These are phyloP conservation scores for Papilio polyxenes DNA, from an alignment of 1,140 invertebrate species.

Conservation along the genomic window DNA sequence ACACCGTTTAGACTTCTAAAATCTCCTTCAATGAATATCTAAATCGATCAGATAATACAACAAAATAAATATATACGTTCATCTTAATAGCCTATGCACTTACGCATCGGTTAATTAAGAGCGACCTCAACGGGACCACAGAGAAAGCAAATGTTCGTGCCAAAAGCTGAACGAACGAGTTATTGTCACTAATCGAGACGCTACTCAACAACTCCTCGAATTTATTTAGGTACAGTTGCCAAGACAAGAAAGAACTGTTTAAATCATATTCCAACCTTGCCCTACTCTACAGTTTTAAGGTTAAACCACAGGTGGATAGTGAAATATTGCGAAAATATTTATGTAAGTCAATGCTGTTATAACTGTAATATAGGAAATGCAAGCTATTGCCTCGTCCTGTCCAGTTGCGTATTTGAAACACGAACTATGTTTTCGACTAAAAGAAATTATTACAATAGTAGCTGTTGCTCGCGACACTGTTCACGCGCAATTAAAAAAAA, in stretches of 20 bases:
- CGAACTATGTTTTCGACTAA: no score
- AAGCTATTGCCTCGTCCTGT: neutral
- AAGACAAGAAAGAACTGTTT: constrained; percentile 5
- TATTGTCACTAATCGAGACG: constrained; percentile 28
- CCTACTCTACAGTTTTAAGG: constrained; percentile 22
- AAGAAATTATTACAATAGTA: no score
- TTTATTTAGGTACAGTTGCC: constrained; percentile 16
- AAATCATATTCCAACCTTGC: constrained; percentile 9
- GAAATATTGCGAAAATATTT: constrained; percentile 15
- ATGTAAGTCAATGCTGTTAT: neutral
- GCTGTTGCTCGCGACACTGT: no score
- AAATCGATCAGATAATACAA: neutral
- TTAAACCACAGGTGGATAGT: neutral
- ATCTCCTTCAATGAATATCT: neutral
- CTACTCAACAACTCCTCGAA: constrained; percentile 18
- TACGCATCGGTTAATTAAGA: constrained; percentile 14
- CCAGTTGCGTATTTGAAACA: no score
- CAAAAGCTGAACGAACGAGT: constrained; percentile 7
- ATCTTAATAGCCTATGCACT: neutral
- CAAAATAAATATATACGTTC: neutral
- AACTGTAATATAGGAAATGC: neutral
- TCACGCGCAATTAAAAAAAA: no score
- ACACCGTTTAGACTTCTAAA: neutral
- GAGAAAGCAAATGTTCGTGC: constrained; percentile 16
- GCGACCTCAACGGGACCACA: neutral